Conservation (phyloP, 2,888 invertebrate species). For the Tipula unca region DNA sequence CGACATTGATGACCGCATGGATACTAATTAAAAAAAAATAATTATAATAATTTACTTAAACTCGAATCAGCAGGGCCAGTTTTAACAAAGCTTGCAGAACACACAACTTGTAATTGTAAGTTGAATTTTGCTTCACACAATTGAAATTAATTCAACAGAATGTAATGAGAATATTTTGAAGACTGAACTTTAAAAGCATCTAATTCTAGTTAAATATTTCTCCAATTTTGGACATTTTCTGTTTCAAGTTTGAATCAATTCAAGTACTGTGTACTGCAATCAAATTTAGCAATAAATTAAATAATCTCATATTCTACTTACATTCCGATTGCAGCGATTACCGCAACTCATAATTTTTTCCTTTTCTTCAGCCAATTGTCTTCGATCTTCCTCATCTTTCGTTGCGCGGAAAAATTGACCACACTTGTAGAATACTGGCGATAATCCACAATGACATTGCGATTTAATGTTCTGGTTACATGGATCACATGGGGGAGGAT, state of each 20-base stretch:
- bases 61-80: too few relatives aligned
- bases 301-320: constrained; percentile 38
- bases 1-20: constrained; percentile 78
- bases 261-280: too few relatives aligned
- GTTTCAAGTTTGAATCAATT: too few relatives aligned
- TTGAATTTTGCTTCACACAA: too few relatives aligned
- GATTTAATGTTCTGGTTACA: constrained; percentile 62
- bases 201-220: too few relatives aligned
- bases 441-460: constrained; percentile 75
- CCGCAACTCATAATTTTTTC: constrained; percentile 51
- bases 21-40: constrained; percentile 46
- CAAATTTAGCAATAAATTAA: too few relatives aligned
- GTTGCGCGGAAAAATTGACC: constrained; percentile 51
- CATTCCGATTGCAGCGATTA: constrained; percentile 77
- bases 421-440: constrained; percentile 67
- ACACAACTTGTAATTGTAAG: too few relatives aligned
- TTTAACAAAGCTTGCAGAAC: too few relatives aligned
- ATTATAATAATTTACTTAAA: constrained; percentile 19
- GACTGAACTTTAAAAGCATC: too few relatives aligned
- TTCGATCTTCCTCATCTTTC: constrained; percentile 39
- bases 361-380: constrained; percentile 33
- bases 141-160: too few relatives aligned
- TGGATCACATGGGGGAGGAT: constrained; percentile 63
- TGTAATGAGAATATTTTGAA: too few relatives aligned
- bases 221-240: too few relatives aligned